Evolutionary conservation across 2,888 invertebrate genomes (phyloP), one percentile per base, ranked within the genome.

Genomic region (Lampropteryx suffumata): DNA sequence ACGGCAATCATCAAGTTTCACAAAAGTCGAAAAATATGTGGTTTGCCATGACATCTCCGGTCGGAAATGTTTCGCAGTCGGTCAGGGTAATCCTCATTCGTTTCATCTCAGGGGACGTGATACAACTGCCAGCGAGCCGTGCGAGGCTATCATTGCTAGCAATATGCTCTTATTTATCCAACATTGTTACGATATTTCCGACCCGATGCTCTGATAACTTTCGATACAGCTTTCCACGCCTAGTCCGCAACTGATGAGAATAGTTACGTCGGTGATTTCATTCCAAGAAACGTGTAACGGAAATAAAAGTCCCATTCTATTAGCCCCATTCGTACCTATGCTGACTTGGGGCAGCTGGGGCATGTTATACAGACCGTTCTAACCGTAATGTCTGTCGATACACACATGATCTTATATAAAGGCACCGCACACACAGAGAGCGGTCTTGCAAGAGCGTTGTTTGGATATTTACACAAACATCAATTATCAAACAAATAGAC

Each of bases 101-200:
- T 79, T 77, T 73, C 73, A 69, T 76, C 78, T 69, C 79, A 46
- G 55, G 79, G 76, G 83, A 79, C 75, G 72, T 71, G 73, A 76
- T 74, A 73, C 75, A 66, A 70, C 65, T 69, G 63, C 64, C 65
- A 67, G 64, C 61, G 67, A 69, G 66, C 66, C 67, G 64, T 69
- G 70, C 60, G 64, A 65, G 63, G 64, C 67, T 72, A 71, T 78
- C 77, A 76, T 76, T 74, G 74, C 73, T 64, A 67, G 71, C 73
- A 79, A 81, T 79, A 76, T 75, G 74, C 75, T 67, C 75, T 78
- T 79, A 83, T 82, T 82, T 79, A 81, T 76, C 74, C 76, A 69
- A 75, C 73, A 77, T 69, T 77, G 73, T 77, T 76, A 67, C 70
- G 70, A 74, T 74, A 73, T 77, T 73, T 71, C 69, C 71, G 73